Evolutionary conservation across 2,113 vertebrate species (phyloP).

Genomic region (Nicator chloris): DNA sequence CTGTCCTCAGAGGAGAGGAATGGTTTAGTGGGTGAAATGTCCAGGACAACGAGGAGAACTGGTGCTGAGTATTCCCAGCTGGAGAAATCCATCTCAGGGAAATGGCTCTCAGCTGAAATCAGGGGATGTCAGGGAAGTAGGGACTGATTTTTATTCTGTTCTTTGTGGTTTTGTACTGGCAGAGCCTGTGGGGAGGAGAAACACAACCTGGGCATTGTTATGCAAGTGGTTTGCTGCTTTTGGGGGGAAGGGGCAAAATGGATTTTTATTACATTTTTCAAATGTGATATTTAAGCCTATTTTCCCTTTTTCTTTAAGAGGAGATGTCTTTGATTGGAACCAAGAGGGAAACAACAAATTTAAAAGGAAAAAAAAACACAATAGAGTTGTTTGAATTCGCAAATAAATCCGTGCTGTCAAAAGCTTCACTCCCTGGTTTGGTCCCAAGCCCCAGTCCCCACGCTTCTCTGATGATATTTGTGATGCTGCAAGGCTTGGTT

Average conservation of each 20-base stretch:
- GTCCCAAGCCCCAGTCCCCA: neutral
- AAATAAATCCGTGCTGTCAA: neutral
- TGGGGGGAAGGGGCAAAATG: neutral
- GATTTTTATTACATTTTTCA: neutral
- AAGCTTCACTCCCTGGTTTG: neutral
- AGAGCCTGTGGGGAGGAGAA: neutral
- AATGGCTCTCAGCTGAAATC: constrained; percentile 51
- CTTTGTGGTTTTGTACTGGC: neutral
- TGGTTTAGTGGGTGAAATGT: constrained; percentile 52
- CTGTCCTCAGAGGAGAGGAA: constrained; percentile 53
- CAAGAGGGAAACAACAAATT: neutral
- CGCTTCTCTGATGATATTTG: neutral
- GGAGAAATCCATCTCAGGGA: constrained; percentile 48
- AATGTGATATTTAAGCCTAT: neutral
- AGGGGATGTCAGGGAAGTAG: neutral
- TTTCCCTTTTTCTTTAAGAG: neutral
- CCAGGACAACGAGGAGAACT: constrained; percentile 53
- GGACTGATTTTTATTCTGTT: neutral
- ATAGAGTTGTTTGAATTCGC: neutral
- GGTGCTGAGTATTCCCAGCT: constrained; percentile 20
- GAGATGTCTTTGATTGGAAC: neutral
- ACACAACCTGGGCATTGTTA: neutral
- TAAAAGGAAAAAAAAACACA: neutral
- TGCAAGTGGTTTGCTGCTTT: neutral
- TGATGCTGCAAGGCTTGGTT: neutral